Conservation (phyloP, 2,888 invertebrate species). For the Trachelus tabidus region DNA sequence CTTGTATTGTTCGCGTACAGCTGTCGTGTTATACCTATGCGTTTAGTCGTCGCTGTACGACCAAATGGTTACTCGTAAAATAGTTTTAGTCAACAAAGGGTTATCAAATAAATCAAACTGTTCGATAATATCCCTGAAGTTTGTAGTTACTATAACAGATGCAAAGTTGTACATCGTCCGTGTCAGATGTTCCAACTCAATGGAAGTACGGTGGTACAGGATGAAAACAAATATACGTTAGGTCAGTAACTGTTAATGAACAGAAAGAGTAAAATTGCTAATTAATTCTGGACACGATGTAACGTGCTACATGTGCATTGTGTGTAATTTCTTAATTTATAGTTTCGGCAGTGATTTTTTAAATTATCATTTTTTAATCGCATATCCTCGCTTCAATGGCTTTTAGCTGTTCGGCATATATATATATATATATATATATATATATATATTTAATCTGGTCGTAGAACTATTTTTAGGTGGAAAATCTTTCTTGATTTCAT, state of each 20-base stretch:
- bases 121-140: neutral
- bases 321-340: neutral
- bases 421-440: constrained; percentile 21
- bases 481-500: neutral
- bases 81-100: neutral
- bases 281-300: neutral
- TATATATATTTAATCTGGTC: neutral
- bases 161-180: neutral
- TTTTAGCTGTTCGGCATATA: constrained; percentile 10
- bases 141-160: neutral
- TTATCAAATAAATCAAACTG: neutral
- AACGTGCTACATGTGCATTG: neutral
- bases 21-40: neutral
- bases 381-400: neutral
- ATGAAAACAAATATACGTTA: neutral
- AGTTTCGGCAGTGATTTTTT: neutral
- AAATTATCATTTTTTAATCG: neutral
- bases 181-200: neutral
- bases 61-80: neutral
- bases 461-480: constrained; percentile 1
- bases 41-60: neutral
- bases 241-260: neutral
- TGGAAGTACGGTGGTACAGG: neutral
- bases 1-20: neutral
- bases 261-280: neutral